Base-by-base conservation (phyloP, 1,140 invertebrate genomes). In the Littorina saxatilis region DNA sequence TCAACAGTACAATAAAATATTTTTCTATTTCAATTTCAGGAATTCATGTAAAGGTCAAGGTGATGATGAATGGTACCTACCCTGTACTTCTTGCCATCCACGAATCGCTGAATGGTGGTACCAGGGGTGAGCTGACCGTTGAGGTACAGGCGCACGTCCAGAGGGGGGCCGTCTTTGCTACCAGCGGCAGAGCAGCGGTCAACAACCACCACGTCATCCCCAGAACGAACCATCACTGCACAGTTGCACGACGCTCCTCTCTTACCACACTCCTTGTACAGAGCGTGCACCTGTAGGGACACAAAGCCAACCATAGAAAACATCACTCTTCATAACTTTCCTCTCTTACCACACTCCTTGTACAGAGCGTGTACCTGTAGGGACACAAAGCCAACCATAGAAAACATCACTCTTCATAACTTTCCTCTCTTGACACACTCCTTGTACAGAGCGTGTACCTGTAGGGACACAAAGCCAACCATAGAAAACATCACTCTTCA, bases 141-240 rank as follows among this genome's bases (percentile, higher is more conserved):
- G 47, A 86, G 80, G 35, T 84, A 88, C 29, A 89, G 79, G 32
- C 82, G 83, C 1, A 87, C 77, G 35, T 78, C 85, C 23, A 88
- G 83, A 5, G 87, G 85, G 66, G 85, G 76, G 3, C 66, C 79
- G 37, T 58, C 79, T 13, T 68, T 35, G 17, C 15, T 15, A 2
- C 32, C 5, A 23, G 20, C 63, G 4, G 81, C 68, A 29, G 83
- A 85, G 83, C 90, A 90, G 15, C 85, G 84, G 72, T 91, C 90
- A n/a, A 91, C 81, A 23, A 89, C 55, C 0, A 91, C 76, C 37
- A 91, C 88, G 72, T 91, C 90, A 84, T 91, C 88, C 29, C 55
- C 81, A 4, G 86, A 87, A 23, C 66, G 84, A 0, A 89, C 85
- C 47, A 89, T 87, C 0, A 91, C 87, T 29, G 87, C 90, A 85